Evolutionary conservation across 1,140 invertebrate species (phyloP).

Genomic region (Araneus ventricosus): DNA sequence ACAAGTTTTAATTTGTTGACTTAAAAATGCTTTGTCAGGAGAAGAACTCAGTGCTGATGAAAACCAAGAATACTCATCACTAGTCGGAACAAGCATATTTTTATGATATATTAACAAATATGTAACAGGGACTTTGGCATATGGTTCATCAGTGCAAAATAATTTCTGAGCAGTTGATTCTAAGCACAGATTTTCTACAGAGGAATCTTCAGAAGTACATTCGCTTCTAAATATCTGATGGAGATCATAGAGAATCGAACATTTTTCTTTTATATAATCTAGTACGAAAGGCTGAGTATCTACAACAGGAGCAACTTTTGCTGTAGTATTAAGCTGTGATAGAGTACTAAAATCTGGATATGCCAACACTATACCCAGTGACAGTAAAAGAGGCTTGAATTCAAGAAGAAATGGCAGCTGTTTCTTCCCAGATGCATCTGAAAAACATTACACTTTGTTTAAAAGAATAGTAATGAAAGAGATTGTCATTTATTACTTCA

Average conservation of each 20-base stretch:
- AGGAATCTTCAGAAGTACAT: background rate
- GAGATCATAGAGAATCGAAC: slow-evolving; percentile 48
- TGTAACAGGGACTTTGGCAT: background rate
- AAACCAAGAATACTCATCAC: slow-evolving; percentile 46
- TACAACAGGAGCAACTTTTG: background rate
- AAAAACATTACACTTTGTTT: slow-evolving; percentile 1
- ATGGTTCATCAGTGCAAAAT: background rate
- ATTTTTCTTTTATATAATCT: slow-evolving; percentile 65
- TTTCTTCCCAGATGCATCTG: slow-evolving; percentile 65
- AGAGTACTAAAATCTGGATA: background rate
- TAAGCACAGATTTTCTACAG: slow-evolving; percentile 22
- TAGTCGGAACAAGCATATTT: background rate
- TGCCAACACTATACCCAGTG: slow-evolving; percentile 51
- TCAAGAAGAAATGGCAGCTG: slow-evolving; percentile 42
- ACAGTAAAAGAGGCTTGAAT: background rate
- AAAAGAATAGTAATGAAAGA: too few species aligned
- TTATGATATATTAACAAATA: slow-evolving; percentile 37
- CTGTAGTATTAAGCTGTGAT: background rate
- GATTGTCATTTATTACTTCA: too few species aligned
- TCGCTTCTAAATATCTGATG: slow-evolving; percentile 46
- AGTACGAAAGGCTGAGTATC: slow-evolving; percentile 43
- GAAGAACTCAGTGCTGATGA: slow-evolving; percentile 55
- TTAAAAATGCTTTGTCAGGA: slow-evolving; percentile 29
- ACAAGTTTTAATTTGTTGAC: slow-evolving; percentile 36
- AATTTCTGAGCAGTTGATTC: slow-evolving; percentile 9